phyloP scores from a whole-genome alignment of 2,797 vertebrate genomes.

The Lacerta bilineata region DNA sequence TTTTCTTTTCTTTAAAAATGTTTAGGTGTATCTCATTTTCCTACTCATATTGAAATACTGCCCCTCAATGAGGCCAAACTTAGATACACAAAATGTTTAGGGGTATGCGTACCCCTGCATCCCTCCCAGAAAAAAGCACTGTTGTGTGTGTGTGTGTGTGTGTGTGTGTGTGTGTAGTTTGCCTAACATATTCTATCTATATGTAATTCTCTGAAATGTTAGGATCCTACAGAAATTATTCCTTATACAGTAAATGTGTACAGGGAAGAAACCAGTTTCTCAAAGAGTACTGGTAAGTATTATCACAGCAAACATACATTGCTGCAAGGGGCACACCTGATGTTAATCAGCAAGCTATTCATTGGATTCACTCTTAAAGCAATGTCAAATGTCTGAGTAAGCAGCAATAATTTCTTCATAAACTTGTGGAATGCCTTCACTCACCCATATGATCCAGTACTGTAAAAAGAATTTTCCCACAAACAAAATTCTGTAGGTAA shows the following conservation, averaged over 20 bases:
- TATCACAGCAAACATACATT: conserved; percentile 38
- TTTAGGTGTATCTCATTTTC: too few relatives aligned
- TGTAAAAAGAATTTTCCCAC: conserved; percentile 41
- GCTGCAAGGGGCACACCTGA: conserved; percentile 42
- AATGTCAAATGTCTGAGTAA: conserved; percentile 49
- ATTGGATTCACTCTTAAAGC: conserved; percentile 53
- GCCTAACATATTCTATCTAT: neutral
- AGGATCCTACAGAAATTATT: neutral
- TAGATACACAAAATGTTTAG: too few relatives aligned
- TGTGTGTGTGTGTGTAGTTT: neutral
- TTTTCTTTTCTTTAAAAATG: too few relatives aligned
- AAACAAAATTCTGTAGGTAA: conserved; percentile 48
- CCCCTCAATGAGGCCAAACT: too few relatives aligned
- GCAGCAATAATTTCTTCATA: conserved; percentile 33
- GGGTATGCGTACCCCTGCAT: too few relatives aligned
- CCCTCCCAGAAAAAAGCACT: too few relatives aligned
- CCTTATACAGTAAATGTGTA: neutral
- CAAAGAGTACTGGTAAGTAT: neutral
- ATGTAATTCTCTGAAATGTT: neutral
- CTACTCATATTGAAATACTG: too few relatives aligned
- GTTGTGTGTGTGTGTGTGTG: too few relatives aligned
- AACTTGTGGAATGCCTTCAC: conserved; percentile 44
- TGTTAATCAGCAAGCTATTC: conserved; percentile 51
- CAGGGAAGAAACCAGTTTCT: neutral
- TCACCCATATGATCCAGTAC: conserved; percentile 35